Conservation (phyloP, 1,140 invertebrate species). For the Battus philenor region DNA sequence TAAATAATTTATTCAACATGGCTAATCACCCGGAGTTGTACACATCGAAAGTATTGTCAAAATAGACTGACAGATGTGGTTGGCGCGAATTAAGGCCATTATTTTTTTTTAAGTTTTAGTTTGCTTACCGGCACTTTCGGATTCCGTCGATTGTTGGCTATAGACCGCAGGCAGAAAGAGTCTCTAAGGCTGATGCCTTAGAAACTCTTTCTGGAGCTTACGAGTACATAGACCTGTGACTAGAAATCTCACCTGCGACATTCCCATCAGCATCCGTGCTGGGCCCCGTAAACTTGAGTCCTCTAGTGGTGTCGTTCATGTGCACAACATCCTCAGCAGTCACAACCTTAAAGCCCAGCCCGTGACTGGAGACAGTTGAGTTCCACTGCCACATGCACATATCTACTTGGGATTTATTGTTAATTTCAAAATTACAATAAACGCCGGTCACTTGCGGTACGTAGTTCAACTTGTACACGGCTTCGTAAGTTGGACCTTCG, state of each 20-base stretch:
- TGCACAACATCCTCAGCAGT: conserved; percentile 42
- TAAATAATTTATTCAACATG: too few relatives aligned
- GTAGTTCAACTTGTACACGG: conserved; percentile 38
- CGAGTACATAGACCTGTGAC: too few relatives aligned
- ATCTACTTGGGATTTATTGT: conserved; percentile 31
- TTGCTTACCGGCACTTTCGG: too few relatives aligned
- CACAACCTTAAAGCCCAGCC: conserved; percentile 54
- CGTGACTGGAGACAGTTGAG: conserved; percentile 44
- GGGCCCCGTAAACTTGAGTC: conserved; percentile 58
- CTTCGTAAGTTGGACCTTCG: conserved; percentile 39
- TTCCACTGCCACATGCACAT: conserved; percentile 72
- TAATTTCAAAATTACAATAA: conserved; percentile 60
- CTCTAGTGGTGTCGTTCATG: conserved; percentile 47
- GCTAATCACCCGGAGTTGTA: too few relatives aligned
- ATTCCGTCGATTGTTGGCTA: too few relatives aligned
- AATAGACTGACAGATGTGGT: too few relatives aligned
- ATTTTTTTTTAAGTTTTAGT: too few relatives aligned
- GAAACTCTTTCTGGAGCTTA: too few relatives aligned
- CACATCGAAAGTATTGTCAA: not conserved
- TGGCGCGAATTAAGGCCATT: too few relatives aligned
- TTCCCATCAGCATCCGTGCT: conserved; percentile 61
- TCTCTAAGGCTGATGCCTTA: too few relatives aligned
- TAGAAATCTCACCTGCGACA: conserved; percentile 45
- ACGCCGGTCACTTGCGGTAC: conserved; percentile 63
- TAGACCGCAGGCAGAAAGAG: too few relatives aligned